Evolutionary conservation across 2,113 vertebrate genomes (phyloP), one percentile per base, ranked within the genome.

Genomic region (Nothoprocta pentlandii): DNA sequence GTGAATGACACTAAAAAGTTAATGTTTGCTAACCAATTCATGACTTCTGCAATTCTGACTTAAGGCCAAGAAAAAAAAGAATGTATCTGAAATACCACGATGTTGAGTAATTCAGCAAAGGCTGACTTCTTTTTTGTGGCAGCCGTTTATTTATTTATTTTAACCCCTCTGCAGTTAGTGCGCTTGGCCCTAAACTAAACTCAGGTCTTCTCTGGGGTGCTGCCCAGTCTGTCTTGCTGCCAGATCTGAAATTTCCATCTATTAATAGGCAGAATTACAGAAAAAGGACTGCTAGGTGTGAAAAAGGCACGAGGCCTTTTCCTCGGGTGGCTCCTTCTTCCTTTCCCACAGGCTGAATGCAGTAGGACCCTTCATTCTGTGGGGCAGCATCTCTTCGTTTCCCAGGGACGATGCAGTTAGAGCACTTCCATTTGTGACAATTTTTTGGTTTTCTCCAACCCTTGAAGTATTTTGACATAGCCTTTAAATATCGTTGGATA

Each of bases 21-120:
- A 96, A 96, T 97, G 94, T 87, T 96, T 96, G 95, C 94, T 93
- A 96, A 96, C 34, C 90, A 96, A 96, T 96, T 86, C 96, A 81
- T 22, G 61, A 80, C 91, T 96, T 82, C 74, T 93, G 80, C 70
- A 39, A 67, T 87, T 94, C 36, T 0, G 1, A 42, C 71, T 94
- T 67, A 26, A 85, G 91, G 92, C 91, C 94, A 93, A 92, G 84
- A 85, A 64, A 71, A 39, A 66, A 93, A 94, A 89, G 47, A 91
- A 28, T 76, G 89, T 80, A 79, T 49, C 87, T 91, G 80, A 97
- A 95, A 94, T 91, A 82, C 87, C 87, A 89, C 1, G 6, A 26
- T 67, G 77, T 59, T 93, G 82, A 85, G 86, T 56, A 93, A 71
- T 89, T 89, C 39, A 44, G 80, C n/a, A 85, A 83, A 87, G 42